Conservation (phyloP, 1,140 invertebrate genomes). For the Zophobas morio region DNA sequence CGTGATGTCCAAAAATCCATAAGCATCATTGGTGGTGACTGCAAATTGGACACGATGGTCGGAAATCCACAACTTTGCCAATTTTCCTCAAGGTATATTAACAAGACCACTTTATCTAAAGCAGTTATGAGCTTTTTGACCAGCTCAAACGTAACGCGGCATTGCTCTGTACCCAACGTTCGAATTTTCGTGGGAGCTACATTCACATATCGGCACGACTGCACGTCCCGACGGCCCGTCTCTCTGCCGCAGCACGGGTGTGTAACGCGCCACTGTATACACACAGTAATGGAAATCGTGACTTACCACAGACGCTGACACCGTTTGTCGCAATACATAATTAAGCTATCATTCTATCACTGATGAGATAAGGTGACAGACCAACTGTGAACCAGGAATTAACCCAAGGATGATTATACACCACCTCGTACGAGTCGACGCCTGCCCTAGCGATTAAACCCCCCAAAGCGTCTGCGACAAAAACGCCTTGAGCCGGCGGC, state of each 20-base stretch:
- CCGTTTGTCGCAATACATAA: constrained; percentile 48
- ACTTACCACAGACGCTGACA: constrained; percentile 52
- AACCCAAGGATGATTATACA: constrained; percentile 20
- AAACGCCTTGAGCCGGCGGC: background rate
- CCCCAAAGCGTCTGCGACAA: background rate
- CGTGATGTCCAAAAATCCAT: too few species aligned
- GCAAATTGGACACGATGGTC: too few species aligned
- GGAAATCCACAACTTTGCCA: too few species aligned
- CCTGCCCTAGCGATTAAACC: constrained; percentile 2
- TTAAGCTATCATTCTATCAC: constrained; percentile 44
- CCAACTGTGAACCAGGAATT: constrained; percentile 38
- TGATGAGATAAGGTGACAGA: constrained; percentile 44
- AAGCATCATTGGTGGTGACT: too few species aligned
- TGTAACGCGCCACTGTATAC: constrained; percentile 50
- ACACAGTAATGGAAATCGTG: constrained; percentile 56
- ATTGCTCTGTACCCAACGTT: constrained; percentile 1
- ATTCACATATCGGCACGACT: constrained; percentile 32
- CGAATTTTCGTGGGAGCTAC: constrained; percentile 34
- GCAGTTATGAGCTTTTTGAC: too few species aligned
- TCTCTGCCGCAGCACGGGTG: constrained; percentile 35
- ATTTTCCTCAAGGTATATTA: too few species aligned
- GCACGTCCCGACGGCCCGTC: constrained; percentile 48
- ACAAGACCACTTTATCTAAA: too few species aligned
- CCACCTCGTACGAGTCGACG: constrained; percentile 1
- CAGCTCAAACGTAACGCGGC: background rate